These are phyloP conservation scores for Cyrtorhinus lividipennis DNA, from an alignment of 1,140 invertebrate species.

Conservation along the genomic window DNA sequence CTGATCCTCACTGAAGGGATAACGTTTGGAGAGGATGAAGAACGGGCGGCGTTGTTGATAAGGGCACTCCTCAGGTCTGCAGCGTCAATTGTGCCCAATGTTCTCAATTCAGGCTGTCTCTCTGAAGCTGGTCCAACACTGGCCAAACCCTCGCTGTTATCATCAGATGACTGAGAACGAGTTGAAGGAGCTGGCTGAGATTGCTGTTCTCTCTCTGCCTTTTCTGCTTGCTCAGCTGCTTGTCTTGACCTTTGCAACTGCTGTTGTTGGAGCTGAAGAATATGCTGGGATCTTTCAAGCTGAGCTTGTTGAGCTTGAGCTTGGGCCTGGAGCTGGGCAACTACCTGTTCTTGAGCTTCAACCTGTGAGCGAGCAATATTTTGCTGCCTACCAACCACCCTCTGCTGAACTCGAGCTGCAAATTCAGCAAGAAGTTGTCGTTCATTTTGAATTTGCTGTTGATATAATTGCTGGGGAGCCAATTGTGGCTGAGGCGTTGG, in stretches of 20 bases:
- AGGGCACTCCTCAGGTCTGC: not conserved
- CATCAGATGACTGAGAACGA: not conserved
- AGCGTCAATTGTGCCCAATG: not conserved
- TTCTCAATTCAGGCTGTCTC: not conserved
- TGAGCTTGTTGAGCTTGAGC: not conserved
- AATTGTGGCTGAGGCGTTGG: not conserved
- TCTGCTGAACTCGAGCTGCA: not conserved
- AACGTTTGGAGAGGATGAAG: conserved; percentile 23
- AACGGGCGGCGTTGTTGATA: not conserved
- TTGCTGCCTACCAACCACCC: not conserved
- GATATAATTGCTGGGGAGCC: not conserved
- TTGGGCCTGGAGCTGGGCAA: not conserved
- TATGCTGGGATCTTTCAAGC: not conserved
- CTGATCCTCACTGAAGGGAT: conserved; percentile 28
- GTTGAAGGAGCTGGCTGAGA: not conserved
- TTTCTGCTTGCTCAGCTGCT: not conserved
- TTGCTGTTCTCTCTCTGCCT: not conserved
- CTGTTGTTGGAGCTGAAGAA: conserved; percentile 2
- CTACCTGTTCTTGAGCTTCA: not conserved
- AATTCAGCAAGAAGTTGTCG: not conserved
- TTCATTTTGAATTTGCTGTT: not conserved
- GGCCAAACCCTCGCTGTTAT: not conserved
- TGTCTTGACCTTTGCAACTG: not conserved
- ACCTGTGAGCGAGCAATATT: not conserved
- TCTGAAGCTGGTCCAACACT: not conserved